These are phyloP conservation scores for Ophion costatus DNA, from an alignment of 2,888 invertebrate species.

Conservation along the genomic window DNA sequence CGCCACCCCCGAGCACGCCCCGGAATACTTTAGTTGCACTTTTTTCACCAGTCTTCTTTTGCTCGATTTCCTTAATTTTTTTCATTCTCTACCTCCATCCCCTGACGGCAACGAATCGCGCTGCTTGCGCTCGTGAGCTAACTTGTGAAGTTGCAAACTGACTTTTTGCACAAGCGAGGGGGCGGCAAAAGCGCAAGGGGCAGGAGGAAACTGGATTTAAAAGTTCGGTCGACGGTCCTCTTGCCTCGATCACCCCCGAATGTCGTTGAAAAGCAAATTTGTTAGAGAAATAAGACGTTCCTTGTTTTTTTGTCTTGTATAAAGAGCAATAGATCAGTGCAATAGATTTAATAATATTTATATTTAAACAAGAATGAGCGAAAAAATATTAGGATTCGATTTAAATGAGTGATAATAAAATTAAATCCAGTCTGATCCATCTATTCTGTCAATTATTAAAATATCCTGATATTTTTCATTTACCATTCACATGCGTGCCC, in stretches of 20 bases:
- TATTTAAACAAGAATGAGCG: not conserved
- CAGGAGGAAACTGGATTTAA: not conserved
- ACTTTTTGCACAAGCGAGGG: conserved; percentile 52
- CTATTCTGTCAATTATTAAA: too few species aligned
- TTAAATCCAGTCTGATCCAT: too few species aligned
- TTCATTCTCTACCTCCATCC: conserved; percentile 29
- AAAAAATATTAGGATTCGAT: too few species aligned
- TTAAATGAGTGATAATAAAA: too few species aligned
- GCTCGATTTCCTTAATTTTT: conserved; percentile 2
- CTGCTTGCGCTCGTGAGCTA: conserved; percentile 43
- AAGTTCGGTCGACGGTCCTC: conserved; percentile 47
- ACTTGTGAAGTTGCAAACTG: conserved; percentile 56
- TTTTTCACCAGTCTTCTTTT: conserved; percentile 10
- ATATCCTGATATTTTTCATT: too few species aligned
- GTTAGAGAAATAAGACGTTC: not conserved
- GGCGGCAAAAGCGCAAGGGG: conserved; percentile 6
- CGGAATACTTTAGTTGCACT: conserved; percentile 36
- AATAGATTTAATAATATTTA: not conserved
- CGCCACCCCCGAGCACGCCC: conserved; percentile 52
- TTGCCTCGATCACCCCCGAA: conserved; percentile 1
- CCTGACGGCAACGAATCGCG: conserved; percentile 63
- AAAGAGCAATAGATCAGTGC: not conserved
- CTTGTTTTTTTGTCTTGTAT: not conserved
- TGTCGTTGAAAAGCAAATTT: conserved; percentile 39
- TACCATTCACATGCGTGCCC: too few species aligned